Percentiles rank a stretch among this genome's conserved stretches.
Evolutionary conservation across 2,888 invertebrate species (phyloP).

Genomic region (Diaperis boleti): DNA sequence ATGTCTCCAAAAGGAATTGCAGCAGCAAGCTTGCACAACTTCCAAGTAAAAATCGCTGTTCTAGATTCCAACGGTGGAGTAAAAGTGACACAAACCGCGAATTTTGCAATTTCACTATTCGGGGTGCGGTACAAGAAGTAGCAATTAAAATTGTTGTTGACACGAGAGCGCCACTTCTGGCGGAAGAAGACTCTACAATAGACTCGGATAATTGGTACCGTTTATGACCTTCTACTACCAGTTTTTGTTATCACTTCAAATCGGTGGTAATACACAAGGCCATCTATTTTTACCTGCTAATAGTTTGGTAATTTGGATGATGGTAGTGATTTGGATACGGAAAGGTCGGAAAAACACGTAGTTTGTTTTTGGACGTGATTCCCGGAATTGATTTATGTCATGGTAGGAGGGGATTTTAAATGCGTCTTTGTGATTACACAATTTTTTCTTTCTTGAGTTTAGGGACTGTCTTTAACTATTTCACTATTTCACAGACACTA

Average conservation of each 20-base stretch:
- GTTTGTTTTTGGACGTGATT: too few relatives aligned
- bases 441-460: too few relatives aligned
- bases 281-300: slow-evolving; percentile 5
- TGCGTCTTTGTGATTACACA: too few relatives aligned
- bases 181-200: too few relatives aligned
- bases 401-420: too few relatives aligned
- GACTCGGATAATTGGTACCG: background rate
- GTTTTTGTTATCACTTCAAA: slow-evolving; percentile 23
- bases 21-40: background rate
- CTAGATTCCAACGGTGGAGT: background rate
- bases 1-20: slow-evolving; percentile 3
- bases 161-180: background rate
- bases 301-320: background rate
- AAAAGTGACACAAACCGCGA: background rate
- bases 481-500: too few relatives aligned
- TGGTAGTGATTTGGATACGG: background rate
- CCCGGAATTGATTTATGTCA: background rate
- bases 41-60: too few relatives aligned
- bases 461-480: too few relatives aligned
- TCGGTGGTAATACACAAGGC: slow-evolving; percentile 6
- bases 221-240: slow-evolving; percentile 20
- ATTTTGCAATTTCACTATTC: background rate
- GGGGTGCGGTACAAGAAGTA: background rate
- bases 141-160: background rate
- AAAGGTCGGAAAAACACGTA: too few relatives aligned